These are phyloP conservation scores for Galerucella pusilla DNA, from an alignment of 2,888 invertebrate species.

Conservation along the genomic window DNA sequence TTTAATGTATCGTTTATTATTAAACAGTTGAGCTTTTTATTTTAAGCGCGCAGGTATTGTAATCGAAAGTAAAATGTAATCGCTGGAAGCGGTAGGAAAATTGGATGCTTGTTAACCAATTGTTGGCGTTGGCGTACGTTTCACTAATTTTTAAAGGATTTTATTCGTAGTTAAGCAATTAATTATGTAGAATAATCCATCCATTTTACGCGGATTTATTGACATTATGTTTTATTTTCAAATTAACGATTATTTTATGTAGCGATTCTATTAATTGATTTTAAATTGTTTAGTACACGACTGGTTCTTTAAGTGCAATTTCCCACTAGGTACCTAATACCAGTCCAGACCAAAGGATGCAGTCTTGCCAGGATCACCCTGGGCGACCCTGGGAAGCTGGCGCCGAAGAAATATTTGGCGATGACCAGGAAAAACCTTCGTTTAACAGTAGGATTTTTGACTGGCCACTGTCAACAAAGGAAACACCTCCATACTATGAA, in stretches of 20 bases:
- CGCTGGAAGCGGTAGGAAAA: constrained; percentile 20
- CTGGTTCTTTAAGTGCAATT: not conserved
- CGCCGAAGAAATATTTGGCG: too few species aligned
- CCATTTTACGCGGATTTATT: not conserved
- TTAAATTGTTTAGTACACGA: not conserved
- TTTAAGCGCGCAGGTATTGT: constrained; percentile 4
- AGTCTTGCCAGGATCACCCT: too few species aligned
- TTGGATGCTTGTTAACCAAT: constrained; percentile 9
- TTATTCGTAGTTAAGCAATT: too few species aligned
- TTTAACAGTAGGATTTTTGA: too few species aligned
- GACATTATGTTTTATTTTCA: not conserved
- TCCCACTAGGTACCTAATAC: too few species aligned
- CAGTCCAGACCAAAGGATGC: too few species aligned
- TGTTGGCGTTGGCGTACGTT: not conserved
- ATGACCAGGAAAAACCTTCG: too few species aligned
- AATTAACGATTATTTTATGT: not conserved
- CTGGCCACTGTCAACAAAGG: too few species aligned
- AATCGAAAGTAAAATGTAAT: constrained; percentile 27
- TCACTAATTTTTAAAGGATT: too few species aligned
- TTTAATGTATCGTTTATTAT: constrained; percentile 26
- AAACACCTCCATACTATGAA: too few species aligned
- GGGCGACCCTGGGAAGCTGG: too few species aligned
- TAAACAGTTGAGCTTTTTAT: constrained; percentile 25
- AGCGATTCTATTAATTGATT: too few species aligned
- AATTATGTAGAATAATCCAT: not conserved